Base-by-base conservation (phyloP, 2,113 vertebrate genomes). In the Dicrurus megarhynchus region DNA sequence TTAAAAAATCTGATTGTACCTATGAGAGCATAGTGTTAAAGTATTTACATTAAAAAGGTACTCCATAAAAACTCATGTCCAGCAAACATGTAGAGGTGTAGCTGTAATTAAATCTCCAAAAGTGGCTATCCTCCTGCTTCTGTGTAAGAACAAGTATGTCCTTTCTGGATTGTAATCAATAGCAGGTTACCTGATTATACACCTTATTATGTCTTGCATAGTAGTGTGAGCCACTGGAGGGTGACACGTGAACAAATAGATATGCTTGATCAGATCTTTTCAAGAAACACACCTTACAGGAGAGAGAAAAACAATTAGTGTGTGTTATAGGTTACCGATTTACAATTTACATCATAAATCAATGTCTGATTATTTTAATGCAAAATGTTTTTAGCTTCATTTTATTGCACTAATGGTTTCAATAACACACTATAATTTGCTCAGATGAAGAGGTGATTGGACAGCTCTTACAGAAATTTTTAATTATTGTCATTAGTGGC, bases 381-480 rank as follows among this genome's bases (percentile, higher is more conserved):
- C 60, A 70, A 71, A 88, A 93, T 94, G 80, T 52, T 93, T 96
- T 95, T 88, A 93, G 79, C 83, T 86, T 71, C 68, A 84, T 90
- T 94, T 96, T 95, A 78, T 83, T 90, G 85, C 76, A 81, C 52
- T 92, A 84, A 81, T 37, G 9, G 64, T 92, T 95, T 93, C 89
- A 95, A 46, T 94, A 96, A 94, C 80, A 95, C 83, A 68, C 96
- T 96, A 28, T 96, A 95, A 96, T 96, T 96, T 97, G 57, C 76
- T 92, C 37, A 84, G 88, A 94, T 93, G 88, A 89, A 92, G 88
- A 96, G 95, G 92, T 94, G 95, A 96, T 93, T 96, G 96, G 95
- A 93, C 93, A 96, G 90, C 93, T 92, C 83, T 94, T 94, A 88
- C 33, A 92, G 79, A 94, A 96, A 95, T 96, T 96, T 95, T 96